These are phyloP conservation scores for Telmatherina bonti DNA, from an alignment of 2,797 vertebrate species.

Conservation along the genomic window DNA sequence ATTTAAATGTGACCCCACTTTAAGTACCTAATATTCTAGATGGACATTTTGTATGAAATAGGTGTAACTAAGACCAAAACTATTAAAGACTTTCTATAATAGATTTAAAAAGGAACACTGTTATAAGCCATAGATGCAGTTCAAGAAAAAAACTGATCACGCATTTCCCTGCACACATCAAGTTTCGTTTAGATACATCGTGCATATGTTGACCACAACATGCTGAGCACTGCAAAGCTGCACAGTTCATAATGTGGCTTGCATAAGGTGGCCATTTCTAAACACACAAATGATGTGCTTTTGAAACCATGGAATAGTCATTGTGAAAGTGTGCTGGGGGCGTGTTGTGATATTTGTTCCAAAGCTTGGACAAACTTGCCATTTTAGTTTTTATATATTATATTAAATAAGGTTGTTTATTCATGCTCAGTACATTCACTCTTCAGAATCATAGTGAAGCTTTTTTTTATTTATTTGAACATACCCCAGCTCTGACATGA, in stretches of 20 bases:
- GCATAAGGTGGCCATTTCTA: conserved; percentile 54
- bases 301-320: conserved; percentile 65
- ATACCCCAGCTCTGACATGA: conserved; percentile 38
- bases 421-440: conserved; percentile 31
- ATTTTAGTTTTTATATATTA: conserved; percentile 69
- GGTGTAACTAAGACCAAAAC: not conserved
- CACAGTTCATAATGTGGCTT: conserved; percentile 50
- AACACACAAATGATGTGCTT: conserved; percentile 51
- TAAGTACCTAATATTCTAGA: not conserved
- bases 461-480: not conserved
- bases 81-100: not conserved
- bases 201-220: conserved; percentile 51
- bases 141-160: not conserved
- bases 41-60: not conserved
- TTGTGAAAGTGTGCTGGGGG: conserved; percentile 73
- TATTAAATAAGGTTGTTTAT: conserved; percentile 54
- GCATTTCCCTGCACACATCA: conserved; percentile 2
- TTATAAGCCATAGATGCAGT: not conserved
- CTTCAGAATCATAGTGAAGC: conserved; percentile 23
- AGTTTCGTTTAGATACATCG: conserved; percentile 32
- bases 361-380: conserved; percentile 76
- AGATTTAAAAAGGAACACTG: not conserved
- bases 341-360: conserved; percentile 63
- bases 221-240: conserved; percentile 56
- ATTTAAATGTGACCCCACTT: not conserved